Conservation (phyloP, 2,113 vertebrate species). For the Gavia stellata region DNA sequence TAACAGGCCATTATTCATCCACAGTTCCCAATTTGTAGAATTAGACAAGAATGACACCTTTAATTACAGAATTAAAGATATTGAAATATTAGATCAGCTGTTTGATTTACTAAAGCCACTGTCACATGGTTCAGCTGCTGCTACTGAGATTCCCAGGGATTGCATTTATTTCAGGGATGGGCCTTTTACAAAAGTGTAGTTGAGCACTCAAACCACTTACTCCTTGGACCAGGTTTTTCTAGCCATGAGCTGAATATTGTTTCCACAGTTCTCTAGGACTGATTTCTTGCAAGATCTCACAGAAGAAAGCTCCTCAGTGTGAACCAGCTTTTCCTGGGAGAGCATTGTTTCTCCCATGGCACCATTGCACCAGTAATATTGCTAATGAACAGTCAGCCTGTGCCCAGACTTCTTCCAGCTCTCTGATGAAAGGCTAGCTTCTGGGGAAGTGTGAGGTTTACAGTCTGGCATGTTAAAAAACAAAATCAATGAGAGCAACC, state of each 20-base stretch:
- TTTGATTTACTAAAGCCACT: neutral
- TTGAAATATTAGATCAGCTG: neutral
- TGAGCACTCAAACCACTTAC: neutral
- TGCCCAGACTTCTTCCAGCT: neutral
- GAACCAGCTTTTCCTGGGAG: neutral
- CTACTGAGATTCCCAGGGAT: neutral
- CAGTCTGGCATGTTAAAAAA: neutral
- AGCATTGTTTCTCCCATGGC: neutral
- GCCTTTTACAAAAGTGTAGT: neutral
- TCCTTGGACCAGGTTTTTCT: neutral
- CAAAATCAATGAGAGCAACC: neutral
- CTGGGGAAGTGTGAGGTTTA: neutral
- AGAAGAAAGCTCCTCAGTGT: neutral
- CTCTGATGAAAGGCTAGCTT: neutral
- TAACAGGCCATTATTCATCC: neutral
- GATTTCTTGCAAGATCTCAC: neutral
- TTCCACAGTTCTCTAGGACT: neutral
- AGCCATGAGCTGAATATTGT: neutral
- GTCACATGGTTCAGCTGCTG: neutral
- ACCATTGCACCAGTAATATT: no score
- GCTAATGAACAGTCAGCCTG: neutral
- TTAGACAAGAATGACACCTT: neutral
- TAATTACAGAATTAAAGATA: neutral
- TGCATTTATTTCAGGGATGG: neutral
- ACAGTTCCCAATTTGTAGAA: neutral